These are phyloP conservation scores for Drosophila ananassae DNA, from an alignment of 1,140 invertebrate genomes.

Conservation along the genomic window DNA sequence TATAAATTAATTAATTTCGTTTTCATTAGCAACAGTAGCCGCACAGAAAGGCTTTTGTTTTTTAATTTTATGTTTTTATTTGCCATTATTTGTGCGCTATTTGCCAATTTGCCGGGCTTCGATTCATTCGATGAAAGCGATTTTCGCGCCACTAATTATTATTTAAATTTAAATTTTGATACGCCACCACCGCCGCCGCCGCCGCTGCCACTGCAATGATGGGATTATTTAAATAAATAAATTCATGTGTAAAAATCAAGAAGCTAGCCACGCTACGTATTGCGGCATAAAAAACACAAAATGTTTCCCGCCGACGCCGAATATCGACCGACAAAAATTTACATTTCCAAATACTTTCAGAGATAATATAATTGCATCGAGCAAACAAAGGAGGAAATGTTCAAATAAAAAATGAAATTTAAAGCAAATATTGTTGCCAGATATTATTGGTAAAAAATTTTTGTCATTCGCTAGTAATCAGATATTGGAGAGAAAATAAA, in stretches of 20 bases:
- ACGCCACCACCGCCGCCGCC: constrained; percentile 28
- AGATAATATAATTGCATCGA: constrained; percentile 38
- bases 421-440: constrained; percentile 1
- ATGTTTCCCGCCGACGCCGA: constrained; percentile 37
- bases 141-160: constrained; percentile 78
- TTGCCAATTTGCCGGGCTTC: constrained; percentile 68
- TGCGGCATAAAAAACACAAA: constrained; percentile 10
- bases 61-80: constrained; percentile 73
- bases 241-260: constrained; percentile 70
- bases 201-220: constrained; percentile 35
- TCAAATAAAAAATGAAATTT: constrained; percentile 16
- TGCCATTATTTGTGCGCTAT: constrained; percentile 68
- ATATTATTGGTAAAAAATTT: not conserved
- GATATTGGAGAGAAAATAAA: not conserved
- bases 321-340: constrained; percentile 48
- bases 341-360: constrained; percentile 30
- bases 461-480: not conserved
- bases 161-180: constrained; percentile 82
- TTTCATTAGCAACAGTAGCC: constrained; percentile 68
- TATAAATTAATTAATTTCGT: constrained; percentile 80
- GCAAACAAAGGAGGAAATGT: constrained; percentile 15
- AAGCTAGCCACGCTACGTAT: constrained; percentile 47
- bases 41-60: constrained; percentile 47
- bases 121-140: constrained; percentile 63
- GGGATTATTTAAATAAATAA: constrained; percentile 81